Conservation (phyloP, 2,113 vertebrate species). For the Antidorcas marsupialis region DNA sequence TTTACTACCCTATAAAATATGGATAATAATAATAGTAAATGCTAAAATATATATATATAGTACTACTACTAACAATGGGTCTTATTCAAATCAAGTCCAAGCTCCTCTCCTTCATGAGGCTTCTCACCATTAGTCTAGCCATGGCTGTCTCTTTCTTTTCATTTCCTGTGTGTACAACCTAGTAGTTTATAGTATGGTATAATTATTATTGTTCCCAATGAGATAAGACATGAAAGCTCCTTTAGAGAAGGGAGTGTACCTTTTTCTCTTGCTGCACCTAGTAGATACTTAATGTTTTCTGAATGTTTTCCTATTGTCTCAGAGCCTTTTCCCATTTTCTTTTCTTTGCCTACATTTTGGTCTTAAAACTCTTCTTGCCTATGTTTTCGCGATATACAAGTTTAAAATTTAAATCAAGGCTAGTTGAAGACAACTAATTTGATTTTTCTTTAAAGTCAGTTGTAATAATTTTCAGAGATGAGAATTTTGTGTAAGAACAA, state of each 20-base stretch:
- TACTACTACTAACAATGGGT: background rate
- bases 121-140: background rate
- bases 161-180: background rate
- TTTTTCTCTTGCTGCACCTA: background rate
- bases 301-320: background rate
- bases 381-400: background rate
- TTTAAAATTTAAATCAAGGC: conserved; percentile 18
- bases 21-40: background rate
- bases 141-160: background rate
- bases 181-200: background rate
- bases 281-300: background rate
- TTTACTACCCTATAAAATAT: background rate
- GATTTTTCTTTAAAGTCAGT: conserved; percentile 23
- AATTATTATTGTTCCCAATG: background rate
- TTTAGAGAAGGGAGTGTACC: background rate
- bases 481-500: background rate
- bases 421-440: background rate
- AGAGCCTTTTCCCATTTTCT: background rate
- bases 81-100: background rate
- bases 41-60: background rate
- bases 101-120: background rate
- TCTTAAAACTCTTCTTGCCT: background rate
- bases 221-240: background rate
- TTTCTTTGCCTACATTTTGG: conserved; percentile 5
- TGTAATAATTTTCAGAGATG: background rate